Evolutionary conservation across 2,797 vertebrate species (phyloP), one percentile per base, ranked within the genome.

Genomic region (Sebastes diploproa): DNA sequence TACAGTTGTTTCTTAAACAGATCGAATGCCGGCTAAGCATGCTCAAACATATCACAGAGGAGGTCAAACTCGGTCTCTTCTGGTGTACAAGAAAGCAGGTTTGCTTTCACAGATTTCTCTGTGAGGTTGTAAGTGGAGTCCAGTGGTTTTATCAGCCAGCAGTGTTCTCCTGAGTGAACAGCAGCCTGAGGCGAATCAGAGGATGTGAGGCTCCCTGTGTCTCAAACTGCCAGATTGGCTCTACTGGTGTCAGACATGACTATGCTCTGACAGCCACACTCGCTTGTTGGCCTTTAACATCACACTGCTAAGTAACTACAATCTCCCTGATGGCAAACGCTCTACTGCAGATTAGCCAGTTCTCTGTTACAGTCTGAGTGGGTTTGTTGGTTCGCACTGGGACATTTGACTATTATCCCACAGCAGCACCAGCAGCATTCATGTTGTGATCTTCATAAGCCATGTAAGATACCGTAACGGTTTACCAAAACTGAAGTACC

Each of bases 171-270:
- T 52, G 82, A 81, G 73, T 80, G 87, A 91, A 73, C 83, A 81
- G 79, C 80, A 81, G 87, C 91, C 89, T 72, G 58, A 1, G 87
- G 90, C 86, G 13, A 32, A 66, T 84, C 77, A 70, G 84, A 77
- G 50, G 83, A 82, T 75, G 84, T 70, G 71, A 90, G 82, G 75
- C 82, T 88, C 85, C 78, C 81, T 20, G 76, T 38, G 83, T 81
- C 80, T 88, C 87, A 80, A 61, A 88, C 90, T 91, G 91, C 85
- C 90, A 87, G 85, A 87, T 78, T 85, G 86, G 85, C 75, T 94
- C 80, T 73, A 61, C 74, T 70, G 75, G 92, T 86, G 88, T 92
- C 84, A 88, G 93, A 93, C 92, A 90, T 85, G 86, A 89, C 80
- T 89, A 78, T 23, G 73, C 71, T 87, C 86, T 84, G 91, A 93